Evolutionary conservation across 2,797 vertebrate species (phyloP).

Genomic region (Sebastes dallii): DNA sequence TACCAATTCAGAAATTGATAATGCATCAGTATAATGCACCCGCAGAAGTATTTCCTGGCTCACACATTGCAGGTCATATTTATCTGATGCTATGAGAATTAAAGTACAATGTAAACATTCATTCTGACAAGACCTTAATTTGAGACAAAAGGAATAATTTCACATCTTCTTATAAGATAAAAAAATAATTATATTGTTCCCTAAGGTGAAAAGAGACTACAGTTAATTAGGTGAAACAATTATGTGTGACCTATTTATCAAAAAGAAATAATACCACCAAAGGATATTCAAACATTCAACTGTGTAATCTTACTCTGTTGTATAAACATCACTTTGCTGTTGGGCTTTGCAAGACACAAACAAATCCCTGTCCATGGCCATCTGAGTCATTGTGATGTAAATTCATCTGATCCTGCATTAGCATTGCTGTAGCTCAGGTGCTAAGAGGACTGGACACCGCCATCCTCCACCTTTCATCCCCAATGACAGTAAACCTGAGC

Average conservation of each 20-base stretch:
- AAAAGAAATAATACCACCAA: background rate
- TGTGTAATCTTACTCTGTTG: background rate
- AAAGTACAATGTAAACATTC: background rate
- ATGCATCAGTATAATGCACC: background rate
- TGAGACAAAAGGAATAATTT: background rate
- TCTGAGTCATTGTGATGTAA: conserved; percentile 40
- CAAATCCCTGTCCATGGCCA: background rate
- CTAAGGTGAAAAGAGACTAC: background rate
- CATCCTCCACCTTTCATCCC: background rate
- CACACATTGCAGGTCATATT: background rate
- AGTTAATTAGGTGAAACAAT: conserved; percentile 13
- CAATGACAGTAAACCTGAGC: background rate
- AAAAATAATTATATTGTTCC: background rate
- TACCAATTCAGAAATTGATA: background rate
- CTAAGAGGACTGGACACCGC: background rate
- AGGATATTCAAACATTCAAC: background rate
- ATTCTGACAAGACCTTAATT: background rate
- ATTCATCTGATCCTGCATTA: conserved; percentile 26
- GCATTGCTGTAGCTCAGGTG: conserved; percentile 20
- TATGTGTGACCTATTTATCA: background rate
- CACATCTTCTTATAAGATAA: background rate
- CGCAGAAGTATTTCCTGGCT: background rate
- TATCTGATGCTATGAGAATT: background rate
- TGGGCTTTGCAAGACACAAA: background rate
- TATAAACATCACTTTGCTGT: background rate